A percentile compares a stretch with the other conserved stretches of the same genome.
Conservation (phyloP, 2,113 vertebrate species). For the Nothobranchius furzeri region DNA sequence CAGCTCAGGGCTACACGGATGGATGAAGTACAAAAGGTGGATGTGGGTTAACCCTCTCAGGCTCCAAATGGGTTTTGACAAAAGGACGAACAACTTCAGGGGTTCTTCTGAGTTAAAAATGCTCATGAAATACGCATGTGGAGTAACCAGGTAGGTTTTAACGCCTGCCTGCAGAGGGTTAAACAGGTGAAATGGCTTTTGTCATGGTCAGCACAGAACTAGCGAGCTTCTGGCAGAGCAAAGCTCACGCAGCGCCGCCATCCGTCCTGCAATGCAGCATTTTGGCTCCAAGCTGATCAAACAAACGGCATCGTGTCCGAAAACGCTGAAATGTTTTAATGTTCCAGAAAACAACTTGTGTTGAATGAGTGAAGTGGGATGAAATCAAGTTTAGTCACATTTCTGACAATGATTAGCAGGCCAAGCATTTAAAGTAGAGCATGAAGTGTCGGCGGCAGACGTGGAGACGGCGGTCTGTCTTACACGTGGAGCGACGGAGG, state of each 20-base stretch:
- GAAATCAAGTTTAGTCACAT: constrained; percentile 22
- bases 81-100: too few species aligned
- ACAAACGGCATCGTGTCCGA: constrained; percentile 15
- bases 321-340: not conserved
- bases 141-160: too few species aligned
- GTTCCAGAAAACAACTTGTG: not conserved
- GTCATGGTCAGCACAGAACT: not conserved
- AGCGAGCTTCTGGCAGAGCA: constrained; percentile 30
- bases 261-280: constrained; percentile 54
- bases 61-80: too few species aligned
- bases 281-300: constrained; percentile 34
- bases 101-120: too few species aligned
- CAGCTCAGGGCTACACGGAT: constrained; percentile 88
- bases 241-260: constrained; percentile 24
- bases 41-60: too few species aligned
- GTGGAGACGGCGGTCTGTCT: constrained; percentile 47
- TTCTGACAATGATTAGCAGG: constrained; percentile 1
- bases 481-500: constrained; percentile 76
- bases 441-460: not conserved
- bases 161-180: too few species aligned
- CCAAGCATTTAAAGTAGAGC: not conserved
- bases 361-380: not conserved
- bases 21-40: constrained; percentile 41
- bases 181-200: constrained; percentile 75
- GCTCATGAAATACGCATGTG: too few species aligned